These are phyloP conservation scores for Thamnophis elegans DNA, from an alignment of 2,797 vertebrate species.

Conservation along the genomic window DNA sequence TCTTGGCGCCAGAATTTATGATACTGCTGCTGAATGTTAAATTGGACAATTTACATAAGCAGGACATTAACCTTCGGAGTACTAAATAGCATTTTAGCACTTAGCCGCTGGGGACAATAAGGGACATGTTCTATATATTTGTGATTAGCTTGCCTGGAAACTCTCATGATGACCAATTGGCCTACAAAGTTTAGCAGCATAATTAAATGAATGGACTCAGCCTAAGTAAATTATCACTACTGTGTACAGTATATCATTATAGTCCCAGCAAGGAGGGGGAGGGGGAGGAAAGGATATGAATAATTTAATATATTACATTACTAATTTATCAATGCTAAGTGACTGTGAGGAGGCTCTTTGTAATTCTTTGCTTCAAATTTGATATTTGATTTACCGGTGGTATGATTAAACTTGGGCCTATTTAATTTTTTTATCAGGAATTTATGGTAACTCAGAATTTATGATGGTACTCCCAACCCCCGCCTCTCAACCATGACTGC, in stretches of 20 bases:
- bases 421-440: constrained; percentile 68
- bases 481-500: not conserved
- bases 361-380: constrained; percentile 79
- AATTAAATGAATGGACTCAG: constrained; percentile 85
- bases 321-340: constrained; percentile 81
- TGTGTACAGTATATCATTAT: constrained; percentile 82
- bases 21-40: constrained; percentile 83
- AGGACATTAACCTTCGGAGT: constrained; percentile 85
- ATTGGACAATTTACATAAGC: constrained; percentile 89
- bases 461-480: not conserved
- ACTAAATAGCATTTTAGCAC: constrained; percentile 86
- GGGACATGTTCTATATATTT: constrained; percentile 84
- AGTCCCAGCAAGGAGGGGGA: constrained; percentile 62
- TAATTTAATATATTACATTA: constrained; percentile 82
- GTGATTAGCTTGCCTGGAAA: constrained; percentile 84
- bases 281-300: constrained; percentile 73
- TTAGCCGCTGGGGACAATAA: constrained; percentile 84
- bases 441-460: constrained; percentile 57
- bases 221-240: constrained; percentile 83
- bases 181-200: constrained; percentile 81
- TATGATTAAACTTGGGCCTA: constrained; percentile 71
- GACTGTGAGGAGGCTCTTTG: constrained; percentile 73
- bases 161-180: constrained; percentile 84
- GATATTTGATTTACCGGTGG: constrained; percentile 74
- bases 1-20: constrained; percentile 84